These are phyloP conservation scores for Pasiphila rectangulata DNA, from an alignment of 2,888 invertebrate species.

Conservation along the genomic window DNA sequence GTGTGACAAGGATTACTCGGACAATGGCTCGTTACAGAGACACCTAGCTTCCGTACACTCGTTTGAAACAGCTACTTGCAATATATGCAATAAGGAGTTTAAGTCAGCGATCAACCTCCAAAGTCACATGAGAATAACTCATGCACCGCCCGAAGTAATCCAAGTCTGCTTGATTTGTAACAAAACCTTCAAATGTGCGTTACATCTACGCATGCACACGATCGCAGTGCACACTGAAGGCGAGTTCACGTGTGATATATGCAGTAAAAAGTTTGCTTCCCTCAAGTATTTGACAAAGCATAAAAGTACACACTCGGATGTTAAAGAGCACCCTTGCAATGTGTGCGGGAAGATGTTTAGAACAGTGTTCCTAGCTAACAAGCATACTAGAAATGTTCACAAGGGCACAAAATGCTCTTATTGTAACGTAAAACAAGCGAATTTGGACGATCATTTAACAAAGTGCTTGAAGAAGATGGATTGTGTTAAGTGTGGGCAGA, in stretches of 20 bases:
- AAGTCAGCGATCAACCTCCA: conserved; percentile 40
- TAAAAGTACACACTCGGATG: conserved; percentile 39
- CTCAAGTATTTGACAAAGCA: conserved; percentile 45
- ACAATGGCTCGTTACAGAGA: conserved; percentile 36
- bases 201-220: conserved; percentile 46
- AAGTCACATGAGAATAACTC: conserved; percentile 45
- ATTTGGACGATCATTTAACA: conserved; percentile 21
- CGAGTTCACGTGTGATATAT: conserved; percentile 39
- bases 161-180: conserved; percentile 42
- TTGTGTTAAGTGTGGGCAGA: conserved; percentile 13
- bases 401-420: conserved; percentile 26
- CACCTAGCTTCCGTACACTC: conserved; percentile 45
- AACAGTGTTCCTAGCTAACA: conserved; percentile 39
- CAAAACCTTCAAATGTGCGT: conserved; percentile 43
- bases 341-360: conserved; percentile 43
- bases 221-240: conserved; percentile 43
- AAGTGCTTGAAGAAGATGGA: conserved; percentile 15
- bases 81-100: conserved; percentile 43
- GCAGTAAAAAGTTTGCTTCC: conserved; percentile 42
- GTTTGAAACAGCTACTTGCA: conserved; percentile 34
- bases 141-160: conserved; percentile 45
- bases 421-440: conserved; percentile 27
- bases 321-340: conserved; percentile 33
- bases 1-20: conserved; percentile 38
- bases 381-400: conserved; percentile 44